Conservation (phyloP, 2,888 invertebrate genomes). For the Idaea biselata region DNA sequence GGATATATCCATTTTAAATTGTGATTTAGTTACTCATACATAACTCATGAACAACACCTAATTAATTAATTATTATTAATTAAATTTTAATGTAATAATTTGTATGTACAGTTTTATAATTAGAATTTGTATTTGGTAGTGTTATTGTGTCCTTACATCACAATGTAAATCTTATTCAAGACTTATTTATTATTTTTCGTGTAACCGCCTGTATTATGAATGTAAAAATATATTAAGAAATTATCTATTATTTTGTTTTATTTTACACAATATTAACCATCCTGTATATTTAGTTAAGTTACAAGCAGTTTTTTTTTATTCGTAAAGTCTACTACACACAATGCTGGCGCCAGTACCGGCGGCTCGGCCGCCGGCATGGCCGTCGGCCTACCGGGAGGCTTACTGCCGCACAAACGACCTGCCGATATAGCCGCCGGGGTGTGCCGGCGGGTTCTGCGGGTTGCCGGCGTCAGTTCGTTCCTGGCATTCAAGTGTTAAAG, state of each 20-base stretch:
- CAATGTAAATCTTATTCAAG: slow-evolving; percentile 47
- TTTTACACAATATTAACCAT: slow-evolving; percentile 18
- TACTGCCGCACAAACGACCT: too few species aligned
- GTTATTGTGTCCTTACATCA: slow-evolving; percentile 42
- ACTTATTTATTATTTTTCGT: slow-evolving; percentile 78
- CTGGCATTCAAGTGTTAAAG: too few species aligned
- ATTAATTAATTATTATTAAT: not conserved
- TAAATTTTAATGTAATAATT: not conserved
- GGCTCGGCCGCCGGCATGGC: too few species aligned
- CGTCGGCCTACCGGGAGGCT: too few species aligned
- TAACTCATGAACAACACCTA: not conserved
- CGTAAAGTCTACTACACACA: too few species aligned
- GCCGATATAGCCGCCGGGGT: too few species aligned
- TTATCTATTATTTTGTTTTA: slow-evolving; percentile 51
- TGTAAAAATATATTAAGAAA: slow-evolving; percentile 78
- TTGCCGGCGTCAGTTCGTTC: too few species aligned
- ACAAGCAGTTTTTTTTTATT: too few species aligned
- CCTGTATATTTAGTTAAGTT: too few species aligned
- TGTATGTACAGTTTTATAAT: slow-evolving; percentile 27
- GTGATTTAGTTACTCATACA: not conserved
- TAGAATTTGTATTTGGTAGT: slow-evolving; percentile 20
- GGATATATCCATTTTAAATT: too few species aligned
- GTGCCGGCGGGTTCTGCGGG: too few species aligned
- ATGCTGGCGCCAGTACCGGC: too few species aligned
- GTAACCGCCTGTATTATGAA: slow-evolving; percentile 79